Evolutionary conservation across 2,113 vertebrate species (phyloP).

Genomic region (Cardinalis cardinalis): DNA sequence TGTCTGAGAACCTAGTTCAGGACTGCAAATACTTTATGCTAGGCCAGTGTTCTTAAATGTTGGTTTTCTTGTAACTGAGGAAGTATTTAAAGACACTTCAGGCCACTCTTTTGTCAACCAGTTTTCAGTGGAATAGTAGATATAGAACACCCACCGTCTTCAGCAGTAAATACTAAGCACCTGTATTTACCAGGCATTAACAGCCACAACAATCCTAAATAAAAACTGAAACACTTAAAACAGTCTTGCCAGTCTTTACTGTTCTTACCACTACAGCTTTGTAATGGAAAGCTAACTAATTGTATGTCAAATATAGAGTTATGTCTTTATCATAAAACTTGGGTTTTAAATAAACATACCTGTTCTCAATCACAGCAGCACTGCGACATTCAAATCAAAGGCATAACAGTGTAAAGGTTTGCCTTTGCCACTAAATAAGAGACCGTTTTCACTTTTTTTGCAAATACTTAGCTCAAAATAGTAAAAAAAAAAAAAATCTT

Average conservation of each 20-base stretch:
- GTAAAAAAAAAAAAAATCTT: background rate
- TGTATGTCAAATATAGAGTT: background rate
- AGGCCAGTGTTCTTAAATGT: background rate
- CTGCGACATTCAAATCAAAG: background rate
- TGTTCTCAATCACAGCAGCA: background rate
- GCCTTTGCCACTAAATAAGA: background rate
- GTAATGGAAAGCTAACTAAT: background rate
- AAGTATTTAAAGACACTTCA: background rate
- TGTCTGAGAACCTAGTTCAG: background rate
- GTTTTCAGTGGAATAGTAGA: background rate
- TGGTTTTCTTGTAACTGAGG: background rate
- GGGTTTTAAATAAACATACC: background rate
- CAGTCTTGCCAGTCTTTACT: background rate
- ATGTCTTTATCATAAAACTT: background rate
- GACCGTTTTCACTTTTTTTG: background rate
- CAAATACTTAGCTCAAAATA: background rate
- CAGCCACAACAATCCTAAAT: background rate
- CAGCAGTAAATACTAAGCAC: background rate
- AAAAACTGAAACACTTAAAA: background rate
- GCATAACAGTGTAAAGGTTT: background rate
- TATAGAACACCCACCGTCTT: background rate
- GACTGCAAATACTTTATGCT: background rate
- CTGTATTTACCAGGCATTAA: background rate
- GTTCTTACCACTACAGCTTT: background rate
- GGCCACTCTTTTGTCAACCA: background rate